Conservation (phyloP, 35 echinoderm and acorn worm genomes). For the Chiridota heheva region DNA sequence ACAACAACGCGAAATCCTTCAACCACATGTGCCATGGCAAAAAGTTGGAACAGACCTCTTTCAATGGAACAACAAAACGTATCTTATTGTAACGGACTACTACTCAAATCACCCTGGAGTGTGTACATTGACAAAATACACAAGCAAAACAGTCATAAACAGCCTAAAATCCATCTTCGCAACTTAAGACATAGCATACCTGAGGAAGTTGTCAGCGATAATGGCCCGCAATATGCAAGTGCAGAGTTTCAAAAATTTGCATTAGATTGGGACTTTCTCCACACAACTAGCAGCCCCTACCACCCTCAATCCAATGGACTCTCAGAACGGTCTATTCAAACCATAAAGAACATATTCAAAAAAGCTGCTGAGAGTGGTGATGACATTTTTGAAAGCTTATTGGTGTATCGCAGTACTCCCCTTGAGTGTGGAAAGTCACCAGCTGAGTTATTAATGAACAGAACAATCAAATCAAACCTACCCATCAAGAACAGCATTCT, state of each 20-base stretch:
- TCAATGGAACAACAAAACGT: not conserved
- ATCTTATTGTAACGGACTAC: conserved; percentile 5
- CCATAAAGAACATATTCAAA: conserved; percentile 24
- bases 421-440: conserved; percentile 14
- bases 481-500: conserved; percentile 3
- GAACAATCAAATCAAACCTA: conserved; percentile 15
- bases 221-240: conserved; percentile 56
- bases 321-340: conserved; percentile 38
- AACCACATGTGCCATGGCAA: conserved; percentile 27
- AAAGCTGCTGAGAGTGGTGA: conserved; percentile 16
- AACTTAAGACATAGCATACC: conserved; percentile 12
- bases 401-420: conserved; percentile 18
- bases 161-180: conserved; percentile 44
- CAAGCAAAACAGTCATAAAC: conserved; percentile 23
- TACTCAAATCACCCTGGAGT: conserved; percentile 45
- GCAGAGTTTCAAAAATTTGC: conserved; percentile 41
- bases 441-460: conserved; percentile 25
- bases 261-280: conserved; percentile 41
- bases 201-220: conserved; percentile 18
- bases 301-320: conserved; percentile 58
- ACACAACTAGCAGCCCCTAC: conserved; percentile 40
- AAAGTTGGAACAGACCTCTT: conserved; percentile 26
- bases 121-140: not conserved
- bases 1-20: conserved; percentile 46
- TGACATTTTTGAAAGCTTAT: conserved; percentile 12